Evolutionary conservation across 2,113 vertebrate genomes (phyloP).

Genomic region (Aspiorhynchus laticeps): DNA sequence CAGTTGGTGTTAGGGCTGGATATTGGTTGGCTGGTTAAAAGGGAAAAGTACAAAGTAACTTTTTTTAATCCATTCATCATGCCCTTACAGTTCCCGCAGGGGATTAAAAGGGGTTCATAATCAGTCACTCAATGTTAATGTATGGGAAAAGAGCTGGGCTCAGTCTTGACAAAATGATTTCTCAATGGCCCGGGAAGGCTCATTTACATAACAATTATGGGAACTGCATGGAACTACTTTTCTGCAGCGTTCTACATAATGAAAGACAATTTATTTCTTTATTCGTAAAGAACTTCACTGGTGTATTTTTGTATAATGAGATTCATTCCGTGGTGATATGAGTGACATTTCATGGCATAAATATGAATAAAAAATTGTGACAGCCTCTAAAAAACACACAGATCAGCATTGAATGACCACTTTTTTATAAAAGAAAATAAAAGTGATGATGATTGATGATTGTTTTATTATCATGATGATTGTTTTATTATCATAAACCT

Average conservation of each 20-base stretch:
- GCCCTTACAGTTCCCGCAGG: conserved; percentile 64
- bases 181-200: conserved; percentile 75
- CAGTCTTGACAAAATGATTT: conserved; percentile 80
- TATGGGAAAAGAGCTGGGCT: conserved; percentile 75
- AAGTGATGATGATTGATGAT: too few relatives aligned
- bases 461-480: conserved; percentile 15
- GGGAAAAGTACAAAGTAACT: conserved; percentile 50
- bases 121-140: conserved; percentile 69
- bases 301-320: conserved; percentile 41
- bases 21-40: conserved; percentile 46
- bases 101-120: conserved; percentile 71
- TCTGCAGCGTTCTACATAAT: conserved; percentile 69
- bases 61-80: conserved; percentile 60
- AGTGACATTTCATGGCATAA: not conserved
- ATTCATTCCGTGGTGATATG: not conserved
- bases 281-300: conserved; percentile 48
- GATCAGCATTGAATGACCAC: not conserved
- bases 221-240: conserved; percentile 77
- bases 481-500: not conserved
- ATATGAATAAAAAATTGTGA: conserved; percentile 13
- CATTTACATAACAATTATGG: conserved; percentile 83
- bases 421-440: not conserved
- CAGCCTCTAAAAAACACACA: not conserved
- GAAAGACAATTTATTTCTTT: conserved; percentile 52
- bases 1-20: conserved; percentile 26